These are phyloP conservation scores for Piaya cayana DNA, from an alignment of 2,113 vertebrate genomes.

Conservation along the genomic window DNA sequence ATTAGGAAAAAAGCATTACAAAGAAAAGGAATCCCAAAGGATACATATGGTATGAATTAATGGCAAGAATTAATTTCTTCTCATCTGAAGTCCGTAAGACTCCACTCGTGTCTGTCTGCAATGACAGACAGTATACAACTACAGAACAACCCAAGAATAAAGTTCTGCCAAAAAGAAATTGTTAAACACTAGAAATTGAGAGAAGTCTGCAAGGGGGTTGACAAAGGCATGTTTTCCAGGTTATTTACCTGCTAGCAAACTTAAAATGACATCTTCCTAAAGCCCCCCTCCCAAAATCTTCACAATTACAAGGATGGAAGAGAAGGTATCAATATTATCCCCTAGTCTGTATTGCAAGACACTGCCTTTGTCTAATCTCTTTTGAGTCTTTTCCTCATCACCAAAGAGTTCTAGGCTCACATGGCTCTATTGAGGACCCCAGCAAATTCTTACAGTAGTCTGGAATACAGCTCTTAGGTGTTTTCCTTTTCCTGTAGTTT, in stretches of 20 bases:
- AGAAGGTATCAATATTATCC: not conserved
- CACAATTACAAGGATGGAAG: not conserved
- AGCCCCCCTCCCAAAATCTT: not conserved
- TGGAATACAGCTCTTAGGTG: not conserved
- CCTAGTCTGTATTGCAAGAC: not conserved
- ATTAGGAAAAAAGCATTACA: not conserved
- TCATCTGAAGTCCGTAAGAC: not conserved
- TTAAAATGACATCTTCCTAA: not conserved
- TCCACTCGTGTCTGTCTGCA: not conserved
- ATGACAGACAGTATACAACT: not conserved
- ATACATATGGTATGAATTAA: not conserved
- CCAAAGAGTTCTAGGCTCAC: not conserved
- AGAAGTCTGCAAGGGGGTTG: not conserved
- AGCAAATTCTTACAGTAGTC: not conserved
- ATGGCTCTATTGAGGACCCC: rapidly evolving
- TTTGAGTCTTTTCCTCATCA: not conserved
- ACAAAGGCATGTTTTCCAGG: not conserved
- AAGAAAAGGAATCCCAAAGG: not conserved
- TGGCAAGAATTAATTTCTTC: not conserved
- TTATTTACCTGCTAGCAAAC: not conserved
- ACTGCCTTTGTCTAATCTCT: not conserved
- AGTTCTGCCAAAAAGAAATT: not conserved
- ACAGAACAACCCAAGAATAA: not conserved
- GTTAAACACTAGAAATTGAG: not conserved
- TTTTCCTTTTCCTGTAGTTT: not conserved